Percentiles rank a stretch among this genome's conserved stretches.
These are phyloP conservation scores for Drepana falcataria DNA, from an alignment of 2,888 invertebrate genomes.

Conservation along the genomic window DNA sequence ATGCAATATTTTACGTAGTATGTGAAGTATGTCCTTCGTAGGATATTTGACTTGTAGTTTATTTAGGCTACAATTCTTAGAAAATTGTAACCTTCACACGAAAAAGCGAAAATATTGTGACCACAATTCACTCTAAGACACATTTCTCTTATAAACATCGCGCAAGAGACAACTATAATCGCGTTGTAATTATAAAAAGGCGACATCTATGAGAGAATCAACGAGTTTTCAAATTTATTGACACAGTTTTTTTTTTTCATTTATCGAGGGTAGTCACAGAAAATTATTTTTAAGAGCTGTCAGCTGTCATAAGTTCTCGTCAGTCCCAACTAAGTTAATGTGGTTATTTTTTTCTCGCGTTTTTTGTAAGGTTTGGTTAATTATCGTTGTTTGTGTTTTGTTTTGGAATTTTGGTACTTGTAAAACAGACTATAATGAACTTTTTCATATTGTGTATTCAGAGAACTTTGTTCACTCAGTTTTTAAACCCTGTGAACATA, in stretches of 20 bases:
- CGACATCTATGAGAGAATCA: background rate
- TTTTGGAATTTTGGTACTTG: too few species aligned
- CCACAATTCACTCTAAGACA: conserved; percentile 2
- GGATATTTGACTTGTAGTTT: conserved; percentile 4
- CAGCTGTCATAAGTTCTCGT: background rate
- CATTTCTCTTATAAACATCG: background rate
- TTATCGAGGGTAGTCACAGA: too few species aligned
- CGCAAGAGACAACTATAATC: conserved; percentile 11
- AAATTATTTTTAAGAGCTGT: too few species aligned
- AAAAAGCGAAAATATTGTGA: conserved; percentile 22
- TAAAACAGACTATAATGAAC: too few species aligned
- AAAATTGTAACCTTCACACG: conserved; percentile 28
- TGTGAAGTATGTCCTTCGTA: too few species aligned
- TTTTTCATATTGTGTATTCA: too few species aligned
- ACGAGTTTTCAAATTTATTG: too few species aligned
- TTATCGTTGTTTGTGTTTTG: too few species aligned
- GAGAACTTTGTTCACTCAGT: too few species aligned
- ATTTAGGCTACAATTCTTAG: conserved; percentile 27
- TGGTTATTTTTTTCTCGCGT: background rate
- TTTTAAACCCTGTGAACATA: too few species aligned
- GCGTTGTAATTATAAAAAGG: conserved; percentile 17
- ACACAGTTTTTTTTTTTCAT: too few species aligned
- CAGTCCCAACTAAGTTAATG: background rate
- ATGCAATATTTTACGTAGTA: too few species aligned
- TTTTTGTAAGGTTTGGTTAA: background rate